These are phyloP conservation scores for Cyanistes caeruleus DNA, from an alignment of 2,113 vertebrate species.

Conservation along the genomic window DNA sequence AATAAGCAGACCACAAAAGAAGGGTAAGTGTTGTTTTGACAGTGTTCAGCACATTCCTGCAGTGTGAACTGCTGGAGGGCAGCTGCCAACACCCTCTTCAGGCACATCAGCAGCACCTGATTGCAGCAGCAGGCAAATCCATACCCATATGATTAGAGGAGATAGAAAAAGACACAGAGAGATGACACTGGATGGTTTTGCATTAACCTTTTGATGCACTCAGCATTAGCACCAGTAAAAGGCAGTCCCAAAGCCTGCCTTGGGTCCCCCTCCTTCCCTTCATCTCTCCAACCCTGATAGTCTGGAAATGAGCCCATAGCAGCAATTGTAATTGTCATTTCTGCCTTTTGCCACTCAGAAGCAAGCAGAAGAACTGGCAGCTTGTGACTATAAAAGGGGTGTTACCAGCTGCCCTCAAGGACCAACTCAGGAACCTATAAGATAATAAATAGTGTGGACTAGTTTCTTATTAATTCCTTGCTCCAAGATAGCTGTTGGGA, in stretches of 20 bases:
- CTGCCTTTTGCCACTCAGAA: not conserved
- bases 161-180: not conserved
- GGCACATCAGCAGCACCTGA: not conserved
- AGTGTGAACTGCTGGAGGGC: not conserved
- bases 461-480: not conserved
- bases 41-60: not conserved
- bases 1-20: not conserved
- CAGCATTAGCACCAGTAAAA: not conserved
- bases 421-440: not conserved
- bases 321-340: not conserved
- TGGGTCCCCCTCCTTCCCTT: not conserved
- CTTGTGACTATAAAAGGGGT: not conserved
- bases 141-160: not conserved
- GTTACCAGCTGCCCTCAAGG: not conserved
- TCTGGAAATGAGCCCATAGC: not conserved
- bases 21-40: not conserved
- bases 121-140: not conserved
- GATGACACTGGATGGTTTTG: not conserved
- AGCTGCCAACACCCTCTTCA: conserved; percentile 36
- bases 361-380: not conserved
- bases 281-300: not conserved
- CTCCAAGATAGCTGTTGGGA: not conserved
- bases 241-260: not conserved
- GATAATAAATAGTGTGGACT: not conserved
- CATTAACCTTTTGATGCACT: not conserved